phyloP scores from a whole-genome alignment of 1,140 invertebrate species.

The Neuroterus valhalla region DNA sequence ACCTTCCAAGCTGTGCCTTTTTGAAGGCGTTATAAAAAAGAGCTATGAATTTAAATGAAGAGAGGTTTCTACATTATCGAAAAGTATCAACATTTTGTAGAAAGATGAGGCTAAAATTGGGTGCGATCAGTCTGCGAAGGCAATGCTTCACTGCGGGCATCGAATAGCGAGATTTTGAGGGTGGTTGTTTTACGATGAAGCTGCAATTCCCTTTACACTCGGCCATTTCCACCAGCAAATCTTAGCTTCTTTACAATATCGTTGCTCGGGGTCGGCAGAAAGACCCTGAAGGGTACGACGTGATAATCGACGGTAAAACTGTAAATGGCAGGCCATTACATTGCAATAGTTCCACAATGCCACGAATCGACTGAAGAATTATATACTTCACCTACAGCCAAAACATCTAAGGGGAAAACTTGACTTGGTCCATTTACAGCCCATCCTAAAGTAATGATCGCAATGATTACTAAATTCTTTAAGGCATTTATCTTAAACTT shows the following conservation, averaged over 20 bases:
- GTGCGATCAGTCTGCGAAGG: constrained; percentile 53
- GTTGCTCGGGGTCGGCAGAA: constrained; percentile 41
- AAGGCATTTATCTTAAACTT: neutral
- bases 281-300: constrained; percentile 55
- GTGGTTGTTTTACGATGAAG: constrained; percentile 58
- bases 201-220: constrained; percentile 62
- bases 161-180: constrained; percentile 32
- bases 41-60: constrained; percentile 27
- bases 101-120: constrained; percentile 53
- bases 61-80: constrained; percentile 18
- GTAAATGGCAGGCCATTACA: constrained; percentile 56
- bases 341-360: constrained; percentile 42
- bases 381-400: neutral
- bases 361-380: constrained; percentile 53
- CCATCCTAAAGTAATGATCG: neutral
- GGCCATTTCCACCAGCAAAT: constrained; percentile 54
- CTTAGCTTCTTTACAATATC: constrained; percentile 62
- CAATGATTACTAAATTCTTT: neutral
- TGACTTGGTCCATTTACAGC: neutral
- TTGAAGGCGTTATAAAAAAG: constrained; percentile 3
- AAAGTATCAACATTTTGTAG: constrained; percentile 31
- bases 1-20: neutral
- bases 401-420: neutral
- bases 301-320: constrained; percentile 72
- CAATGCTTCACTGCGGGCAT: constrained; percentile 48